Evolutionary conservation across 2,888 invertebrate genomes (phyloP), one percentile per base, ranked within the genome.

Genomic region (Mythimna impura): DNA sequence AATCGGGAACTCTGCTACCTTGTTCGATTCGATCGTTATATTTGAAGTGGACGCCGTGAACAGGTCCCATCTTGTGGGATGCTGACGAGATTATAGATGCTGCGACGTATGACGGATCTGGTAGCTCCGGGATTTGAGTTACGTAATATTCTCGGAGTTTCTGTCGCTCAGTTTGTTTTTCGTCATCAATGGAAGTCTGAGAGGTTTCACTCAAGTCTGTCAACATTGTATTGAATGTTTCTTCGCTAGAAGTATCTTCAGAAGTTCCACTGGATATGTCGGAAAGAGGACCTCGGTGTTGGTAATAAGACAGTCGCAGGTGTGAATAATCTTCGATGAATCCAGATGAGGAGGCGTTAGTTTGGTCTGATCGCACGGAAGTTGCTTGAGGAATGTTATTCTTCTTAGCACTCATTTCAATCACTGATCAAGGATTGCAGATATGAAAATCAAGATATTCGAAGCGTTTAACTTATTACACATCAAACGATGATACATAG

Each of bases 291-390:
- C n/a, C 62, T 43, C 80, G 65, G 30, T 84, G 55, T 74, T 89
- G 91, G 80, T 94, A 93, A 78, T 93, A 94, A 2, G 92, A 93
- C 10, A 93, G 82, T 61, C 92, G 86, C 5, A 94, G 89, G 57
- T 94, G 93, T 4, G 93, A 94, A 77, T 91, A 91, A 76, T 93
- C 93, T 72, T 94, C 92, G 69, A 93, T 92, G 77, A 87, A 93
- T 22, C 55, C 83, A 12, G 83, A 80, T 6, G 73, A 67, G n/a
- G 40, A 80, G 12, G 71, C 30, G 66, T 66, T 73, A 9, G 5
- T 17, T 50, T 67, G 64, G 12, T 78, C 78, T 17, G 77, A 76
- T 34, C 10, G 30, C 8, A 8, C 22, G 0, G 64, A 22, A 10
- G 66, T 66, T 20, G 77, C 79, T 71, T 76, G 76, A 34, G 58